Evolutionary conservation across 2,797 vertebrate genomes (phyloP).

Genomic region (Pseudomugil gertrudae): DNA sequence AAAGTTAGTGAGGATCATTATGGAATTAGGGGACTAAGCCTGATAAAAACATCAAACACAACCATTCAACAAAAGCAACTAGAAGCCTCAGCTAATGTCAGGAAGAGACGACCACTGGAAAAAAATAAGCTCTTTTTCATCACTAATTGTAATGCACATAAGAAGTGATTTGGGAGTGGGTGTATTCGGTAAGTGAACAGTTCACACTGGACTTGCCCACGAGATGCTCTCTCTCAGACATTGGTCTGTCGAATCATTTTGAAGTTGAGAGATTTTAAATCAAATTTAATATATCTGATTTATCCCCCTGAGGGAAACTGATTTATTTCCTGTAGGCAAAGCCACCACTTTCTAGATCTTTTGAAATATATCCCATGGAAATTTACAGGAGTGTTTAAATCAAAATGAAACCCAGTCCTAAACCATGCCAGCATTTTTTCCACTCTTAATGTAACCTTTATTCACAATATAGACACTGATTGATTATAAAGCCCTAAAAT

Average conservation of each 20-base stretch:
- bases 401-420: background rate
- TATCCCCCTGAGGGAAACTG: background rate
- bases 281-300: too few species aligned
- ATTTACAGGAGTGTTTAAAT: background rate
- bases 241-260: background rate
- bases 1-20: background rate
- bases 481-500: background rate
- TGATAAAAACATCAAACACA: too few species aligned
- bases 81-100: too few species aligned
- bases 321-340: background rate
- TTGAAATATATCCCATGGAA: background rate
- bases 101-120: background rate
- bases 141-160: background rate
- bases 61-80: too few species aligned
- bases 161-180: background rate
- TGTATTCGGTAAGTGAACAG: background rate
- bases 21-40: background rate
- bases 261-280: background rate
- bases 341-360: background rate
- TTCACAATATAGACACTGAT: background rate
- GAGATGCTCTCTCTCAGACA: background rate
- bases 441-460: background rate
- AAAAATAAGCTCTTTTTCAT: background rate
- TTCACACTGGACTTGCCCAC: background rate
- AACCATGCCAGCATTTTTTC: background rate